A percentile compares a stretch with the other conserved stretches of the same genome.
Conservation (phyloP, 1,140 invertebrate species). For the Drosophila trapezifrons region DNA sequence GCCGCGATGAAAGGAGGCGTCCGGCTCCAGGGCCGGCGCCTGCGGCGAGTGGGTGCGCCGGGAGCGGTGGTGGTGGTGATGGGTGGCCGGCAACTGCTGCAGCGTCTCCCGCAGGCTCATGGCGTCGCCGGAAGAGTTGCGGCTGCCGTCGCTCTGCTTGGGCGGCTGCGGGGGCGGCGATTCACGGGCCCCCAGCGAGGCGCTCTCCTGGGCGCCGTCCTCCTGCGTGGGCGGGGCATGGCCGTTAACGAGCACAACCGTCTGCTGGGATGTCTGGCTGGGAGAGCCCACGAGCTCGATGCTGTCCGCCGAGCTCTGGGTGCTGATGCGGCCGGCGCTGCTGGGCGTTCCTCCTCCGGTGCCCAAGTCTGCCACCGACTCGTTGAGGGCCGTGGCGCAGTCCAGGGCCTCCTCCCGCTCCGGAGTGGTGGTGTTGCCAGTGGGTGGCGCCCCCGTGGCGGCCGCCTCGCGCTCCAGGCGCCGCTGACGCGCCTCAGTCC, state of each 20-base stretch:
- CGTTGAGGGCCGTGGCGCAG: constrained; percentile 66
- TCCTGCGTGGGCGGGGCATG: constrained; percentile 65
- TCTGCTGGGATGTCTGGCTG: constrained; percentile 76
- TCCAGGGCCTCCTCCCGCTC: constrained; percentile 46
- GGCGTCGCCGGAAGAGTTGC: constrained; percentile 79
- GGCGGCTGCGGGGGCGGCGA: constrained; percentile 48
- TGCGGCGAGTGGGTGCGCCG: constrained; percentile 71
- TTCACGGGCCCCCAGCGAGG: constrained; percentile 52
- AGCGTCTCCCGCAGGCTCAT: constrained; percentile 77
- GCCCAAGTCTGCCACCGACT: constrained; percentile 28
- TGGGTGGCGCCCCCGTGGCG: constrained; percentile 34
- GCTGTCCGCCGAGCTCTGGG: constrained; percentile 75
- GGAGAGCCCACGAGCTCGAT: constrained; percentile 72
- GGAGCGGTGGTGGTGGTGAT: constrained; percentile 66
- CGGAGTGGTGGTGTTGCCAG: constrained; percentile 34
- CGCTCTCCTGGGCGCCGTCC: constrained; percentile 51
- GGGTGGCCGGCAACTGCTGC: constrained; percentile 76
- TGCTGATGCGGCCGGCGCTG: constrained; percentile 65
- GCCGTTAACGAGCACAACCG: constrained; percentile 76
- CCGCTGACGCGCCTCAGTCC: constrained; percentile 74
- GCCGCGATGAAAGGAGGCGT: constrained; percentile 78
- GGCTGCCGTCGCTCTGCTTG: constrained; percentile 76
- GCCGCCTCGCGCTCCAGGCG: constrained; percentile 69
- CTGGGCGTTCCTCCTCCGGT: constrained; percentile 45
- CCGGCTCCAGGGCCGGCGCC: constrained; percentile 58